A percentile compares a stretch with the other conserved stretches of the same genome.
phyloP scores from a whole-genome alignment of 2,888 invertebrate species.

The Ernsta delagoae region DNA sequence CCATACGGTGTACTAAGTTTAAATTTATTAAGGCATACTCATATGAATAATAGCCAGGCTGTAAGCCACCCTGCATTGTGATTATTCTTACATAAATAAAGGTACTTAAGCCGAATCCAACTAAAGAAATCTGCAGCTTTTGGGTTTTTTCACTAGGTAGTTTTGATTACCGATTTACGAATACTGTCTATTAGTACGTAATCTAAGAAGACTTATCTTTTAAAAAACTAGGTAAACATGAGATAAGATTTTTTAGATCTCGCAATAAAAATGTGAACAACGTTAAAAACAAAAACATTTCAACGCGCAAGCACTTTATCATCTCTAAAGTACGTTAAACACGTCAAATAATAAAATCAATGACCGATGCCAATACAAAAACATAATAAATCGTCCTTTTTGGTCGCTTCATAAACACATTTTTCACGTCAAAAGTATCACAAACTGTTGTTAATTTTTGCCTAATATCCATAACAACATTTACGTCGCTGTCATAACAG shows the following conservation, averaged over 20 bases:
- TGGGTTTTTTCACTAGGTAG: too few relatives aligned
- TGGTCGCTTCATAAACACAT: slow-evolving; percentile 63
- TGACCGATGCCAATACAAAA: slow-evolving; percentile 33
- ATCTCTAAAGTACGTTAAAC: slow-evolving; percentile 13
- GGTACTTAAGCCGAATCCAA: too few relatives aligned
- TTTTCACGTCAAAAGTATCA: slow-evolving; percentile 75
- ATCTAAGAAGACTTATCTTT: too few relatives aligned
- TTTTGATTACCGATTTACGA: too few relatives aligned
- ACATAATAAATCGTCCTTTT: slow-evolving; percentile 50
- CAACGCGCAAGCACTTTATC: slow-evolving; percentile 9
- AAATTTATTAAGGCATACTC: slow-evolving; percentile 29
- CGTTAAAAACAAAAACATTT: neutral
- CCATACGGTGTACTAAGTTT: slow-evolving; percentile 32
- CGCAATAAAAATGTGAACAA: too few relatives aligned
- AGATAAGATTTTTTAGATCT: too few relatives aligned
- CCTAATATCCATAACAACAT: slow-evolving; percentile 78
- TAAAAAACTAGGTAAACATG: too few relatives aligned
- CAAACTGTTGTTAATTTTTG: slow-evolving; percentile 80
- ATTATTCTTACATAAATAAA: slow-evolving; percentile 8
- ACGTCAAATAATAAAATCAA: slow-evolving; percentile 24
- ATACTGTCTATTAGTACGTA: too few relatives aligned
- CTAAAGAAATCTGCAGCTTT: too few relatives aligned
- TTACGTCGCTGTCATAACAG: slow-evolving; percentile 73
- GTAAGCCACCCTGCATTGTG: slow-evolving; percentile 15
- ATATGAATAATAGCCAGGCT: slow-evolving; percentile 26